Conservation (phyloP, 1,140 invertebrate genomes). For the Zaprionus ornatus region DNA sequence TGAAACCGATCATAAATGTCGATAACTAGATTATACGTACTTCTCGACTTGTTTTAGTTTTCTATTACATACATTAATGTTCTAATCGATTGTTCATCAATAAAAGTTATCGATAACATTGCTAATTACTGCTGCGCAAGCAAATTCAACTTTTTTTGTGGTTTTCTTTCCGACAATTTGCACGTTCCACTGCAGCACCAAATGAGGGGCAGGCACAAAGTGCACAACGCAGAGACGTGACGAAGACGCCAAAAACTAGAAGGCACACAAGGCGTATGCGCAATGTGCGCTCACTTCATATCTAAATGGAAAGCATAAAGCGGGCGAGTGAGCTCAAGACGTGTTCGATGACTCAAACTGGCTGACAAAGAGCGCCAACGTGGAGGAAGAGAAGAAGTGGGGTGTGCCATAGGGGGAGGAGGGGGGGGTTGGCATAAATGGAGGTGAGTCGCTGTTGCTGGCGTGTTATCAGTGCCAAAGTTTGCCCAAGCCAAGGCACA, state of each 20-base stretch:
- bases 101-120: not conserved
- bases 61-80: not conserved
- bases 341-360: constrained; percentile 54
- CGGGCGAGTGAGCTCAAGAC: constrained; percentile 30
- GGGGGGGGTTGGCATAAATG: not conserved
- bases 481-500: constrained; percentile 66
- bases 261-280: constrained; percentile 63
- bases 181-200: constrained; percentile 41
- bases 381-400: not conserved
- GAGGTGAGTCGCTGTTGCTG: constrained; percentile 11
- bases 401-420: not conserved
- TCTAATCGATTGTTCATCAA: not conserved
- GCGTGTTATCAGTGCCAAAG: constrained; percentile 72
- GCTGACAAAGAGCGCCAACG: constrained; percentile 24
- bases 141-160: constrained; percentile 3
- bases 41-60: too few species aligned
- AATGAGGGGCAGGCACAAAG: constrained; percentile 49
- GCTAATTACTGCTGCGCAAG: not conserved
- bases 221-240: constrained; percentile 64
- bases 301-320: constrained; percentile 38
- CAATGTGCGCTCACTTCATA: constrained; percentile 47
- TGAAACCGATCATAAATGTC: not conserved
- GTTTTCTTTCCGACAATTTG: constrained; percentile 29
- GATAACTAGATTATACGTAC: not conserved
- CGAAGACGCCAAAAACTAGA: constrained; percentile 8